Conservation (phyloP, 2,113 vertebrate species). For the Lota lota region DNA sequence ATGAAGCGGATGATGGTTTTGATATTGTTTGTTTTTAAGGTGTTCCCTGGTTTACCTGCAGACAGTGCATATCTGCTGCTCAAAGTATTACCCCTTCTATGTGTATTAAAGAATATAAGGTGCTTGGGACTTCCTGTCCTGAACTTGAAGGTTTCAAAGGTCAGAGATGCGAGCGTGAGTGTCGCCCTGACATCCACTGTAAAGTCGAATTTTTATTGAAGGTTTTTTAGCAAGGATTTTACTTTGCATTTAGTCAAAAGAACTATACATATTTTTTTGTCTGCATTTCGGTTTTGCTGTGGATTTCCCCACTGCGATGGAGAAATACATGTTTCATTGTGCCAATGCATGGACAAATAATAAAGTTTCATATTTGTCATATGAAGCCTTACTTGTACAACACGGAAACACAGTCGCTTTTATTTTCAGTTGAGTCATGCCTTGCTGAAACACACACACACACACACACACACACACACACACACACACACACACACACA, state of each 20-base stretch:
- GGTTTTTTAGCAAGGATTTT: neutral
- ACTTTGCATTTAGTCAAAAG: neutral
- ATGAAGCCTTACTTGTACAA: neutral
- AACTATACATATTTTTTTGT: too few species aligned
- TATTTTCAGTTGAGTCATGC: too few species aligned
- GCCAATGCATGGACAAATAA: constrained; percentile 54
- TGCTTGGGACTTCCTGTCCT: neutral
- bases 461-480: too few species aligned
- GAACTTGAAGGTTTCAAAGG: neutral
- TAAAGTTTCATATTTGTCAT: constrained; percentile 46
- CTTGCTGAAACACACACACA: too few species aligned
- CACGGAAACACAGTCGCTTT: too few species aligned
- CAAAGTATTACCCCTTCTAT: too few species aligned
- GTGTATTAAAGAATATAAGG: neutral
- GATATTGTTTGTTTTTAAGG: neutral
- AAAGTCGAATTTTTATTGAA: neutral
- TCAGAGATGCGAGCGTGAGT: neutral
- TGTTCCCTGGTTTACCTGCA: neutral
- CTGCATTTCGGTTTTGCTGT: too few species aligned
- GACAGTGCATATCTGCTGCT: neutral
- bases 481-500: too few species aligned
- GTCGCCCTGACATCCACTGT: too few species aligned
- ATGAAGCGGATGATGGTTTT: neutral
- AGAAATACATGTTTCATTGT: constrained; percentile 36
- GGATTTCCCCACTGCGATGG: neutral